Conservation (phyloP, 2,113 vertebrate genomes). For the Corythaeola cristata region DNA sequence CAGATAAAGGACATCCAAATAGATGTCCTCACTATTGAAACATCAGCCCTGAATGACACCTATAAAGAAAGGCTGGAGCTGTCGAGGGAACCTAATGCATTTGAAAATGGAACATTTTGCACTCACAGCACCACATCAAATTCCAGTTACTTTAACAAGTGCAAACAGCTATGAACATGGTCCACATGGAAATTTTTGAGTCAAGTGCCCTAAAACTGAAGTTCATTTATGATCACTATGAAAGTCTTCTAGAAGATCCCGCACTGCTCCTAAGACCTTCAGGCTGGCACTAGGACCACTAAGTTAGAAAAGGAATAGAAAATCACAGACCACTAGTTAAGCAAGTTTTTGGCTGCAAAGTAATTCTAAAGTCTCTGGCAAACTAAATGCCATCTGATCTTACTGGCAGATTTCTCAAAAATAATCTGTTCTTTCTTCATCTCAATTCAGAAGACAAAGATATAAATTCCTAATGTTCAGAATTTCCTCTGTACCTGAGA, state of each 20-base stretch:
- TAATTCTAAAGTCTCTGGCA: neutral
- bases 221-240: neutral
- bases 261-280: neutral
- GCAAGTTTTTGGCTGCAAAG: neutral
- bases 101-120: neutral
- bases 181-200: neutral
- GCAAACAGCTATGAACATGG: neutral
- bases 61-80: neutral
- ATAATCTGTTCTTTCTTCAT: neutral
- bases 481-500: neutral
- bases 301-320: neutral
- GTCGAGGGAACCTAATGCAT: neutral
- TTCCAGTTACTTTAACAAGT: neutral
- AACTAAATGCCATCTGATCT: neutral
- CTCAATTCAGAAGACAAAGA: neutral
- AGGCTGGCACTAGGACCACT: fast-evolving
- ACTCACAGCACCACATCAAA: neutral
- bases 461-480: neutral
- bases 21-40: neutral
- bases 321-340: neutral
- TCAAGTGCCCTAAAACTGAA: neutral
- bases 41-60: neutral
- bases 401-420: neutral
- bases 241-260: neutral
- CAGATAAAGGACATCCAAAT: neutral